A percentile compares a stretch with the other conserved stretches of the same genome.
Evolutionary conservation across 1,140 invertebrate genomes (phyloP).

Genomic region (Drosophila sulfurigaster): DNA sequence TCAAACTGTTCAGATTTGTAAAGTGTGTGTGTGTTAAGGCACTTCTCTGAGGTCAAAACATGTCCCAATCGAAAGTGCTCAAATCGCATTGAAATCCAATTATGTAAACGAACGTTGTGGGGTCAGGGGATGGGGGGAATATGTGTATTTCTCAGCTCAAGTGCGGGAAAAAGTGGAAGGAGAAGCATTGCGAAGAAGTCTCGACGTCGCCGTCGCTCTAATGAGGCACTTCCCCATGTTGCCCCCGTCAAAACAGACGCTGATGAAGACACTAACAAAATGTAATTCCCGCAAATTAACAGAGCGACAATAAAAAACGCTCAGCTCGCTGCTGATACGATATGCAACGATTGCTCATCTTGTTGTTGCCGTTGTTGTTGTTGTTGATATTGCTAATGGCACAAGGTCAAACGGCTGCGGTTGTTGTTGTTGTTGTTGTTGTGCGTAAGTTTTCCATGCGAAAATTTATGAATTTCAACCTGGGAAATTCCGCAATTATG

Average conservation of each 20-base stretch:
- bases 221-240: conserved; percentile 39
- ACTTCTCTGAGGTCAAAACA: conserved; percentile 13
- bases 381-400: conserved; percentile 22
- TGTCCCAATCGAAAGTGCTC: conserved; percentile 33
- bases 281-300: conserved; percentile 62
- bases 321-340: conserved; percentile 6
- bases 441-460: conserved; percentile 48
- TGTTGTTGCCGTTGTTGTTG: conserved; percentile 37
- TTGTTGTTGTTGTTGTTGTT: conserved; percentile 7
- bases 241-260: conserved; percentile 1
- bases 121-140: neutral
- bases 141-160: neutral
- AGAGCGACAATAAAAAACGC: conserved; percentile 26
- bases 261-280: conserved; percentile 45
- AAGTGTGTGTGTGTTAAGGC: neutral
- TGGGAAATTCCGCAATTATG: conserved; percentile 19
- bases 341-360: conserved; percentile 38
- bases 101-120: conserved; percentile 21
- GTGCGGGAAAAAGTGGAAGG: neutral
- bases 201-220: neutral
- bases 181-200: neutral
- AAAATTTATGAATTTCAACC: conserved; percentile 27
- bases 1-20: too few relatives aligned
- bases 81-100: conserved; percentile 28
- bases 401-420: conserved; percentile 37